phyloP scores from a whole-genome alignment of 2,797 vertebrate species.

The Hybognathus amarus region DNA sequence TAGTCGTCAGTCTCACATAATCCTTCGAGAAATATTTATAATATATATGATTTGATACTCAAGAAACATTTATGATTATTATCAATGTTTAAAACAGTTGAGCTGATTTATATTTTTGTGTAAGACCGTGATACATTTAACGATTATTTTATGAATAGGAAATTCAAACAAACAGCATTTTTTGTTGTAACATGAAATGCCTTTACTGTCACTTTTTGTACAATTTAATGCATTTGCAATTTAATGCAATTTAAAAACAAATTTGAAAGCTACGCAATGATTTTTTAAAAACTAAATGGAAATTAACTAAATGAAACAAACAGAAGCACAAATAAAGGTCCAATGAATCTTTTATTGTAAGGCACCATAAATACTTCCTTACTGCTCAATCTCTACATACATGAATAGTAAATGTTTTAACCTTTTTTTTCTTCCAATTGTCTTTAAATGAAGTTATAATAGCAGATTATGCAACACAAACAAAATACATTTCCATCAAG shows the following conservation, averaged over 20 bases:
- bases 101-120: no score
- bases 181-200: no score
- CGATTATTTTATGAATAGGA: not conserved
- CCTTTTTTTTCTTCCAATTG: slow-evolving; percentile 60
- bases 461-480: slow-evolving; percentile 73
- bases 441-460: slow-evolving; percentile 72
- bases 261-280: no score
- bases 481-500: slow-evolving; percentile 71
- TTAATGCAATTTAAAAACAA: no score
- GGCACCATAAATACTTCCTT: slow-evolving; percentile 88
- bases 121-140: no score
- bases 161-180: no score
- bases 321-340: slow-evolving; percentile 60
- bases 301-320: slow-evolving; percentile 19
- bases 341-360: slow-evolving; percentile 86
- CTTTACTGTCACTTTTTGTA: not conserved
- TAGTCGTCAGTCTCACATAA: not conserved
- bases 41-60: not conserved
- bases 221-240: not conserved
- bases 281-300: no score
- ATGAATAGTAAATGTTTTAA: slow-evolving; percentile 75
- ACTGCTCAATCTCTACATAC: slow-evolving; percentile 83
- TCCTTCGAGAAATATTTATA: not conserved
- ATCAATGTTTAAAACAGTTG: no score
- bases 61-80: no score